Base-by-base conservation (phyloP, 1,140 invertebrate genomes). In the Drosophila erecta region DNA sequence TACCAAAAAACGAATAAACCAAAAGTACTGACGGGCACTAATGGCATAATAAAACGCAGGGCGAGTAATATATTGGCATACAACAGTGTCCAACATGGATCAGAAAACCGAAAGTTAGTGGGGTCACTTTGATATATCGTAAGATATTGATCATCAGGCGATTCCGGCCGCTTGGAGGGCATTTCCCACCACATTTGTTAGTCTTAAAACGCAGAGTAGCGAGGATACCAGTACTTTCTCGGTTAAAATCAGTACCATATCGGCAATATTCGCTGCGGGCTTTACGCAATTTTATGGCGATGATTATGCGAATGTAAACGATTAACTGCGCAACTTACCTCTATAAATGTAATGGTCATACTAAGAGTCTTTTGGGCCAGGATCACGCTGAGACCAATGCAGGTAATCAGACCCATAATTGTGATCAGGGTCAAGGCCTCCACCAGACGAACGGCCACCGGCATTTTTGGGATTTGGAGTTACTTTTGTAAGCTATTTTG, bases 181-280 rank as follows among this genome's bases (percentile, higher is more conserved):
- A 44, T 41, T 57, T 41, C 57, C 20, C 20, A 86, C 83, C 0
- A 51, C 37, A 56, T 81, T 86, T 12, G 85, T 76, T 4, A 86
- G 12, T 2, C 22, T 2, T 17, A 76, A 49, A 0, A 56, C 27
- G 8, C 24, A 70, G 0, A 67, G 38, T 4, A 86, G 55, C 0
- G 65, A 33, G 2, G 79, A 80, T 14, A 86, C 83, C 15, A 86
- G 47, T 17, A 86, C 17, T 62, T 76, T 86, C 14, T 86, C 78
- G 4, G 61, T 46, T n/a, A 78, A 17, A 1, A 72, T 17, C 6
- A 86, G 47, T 0, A 50, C 33, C 12, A 66, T 8, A 51, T 75
- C 46, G 3, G 66, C 53, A 12, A 86, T 87, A 11, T 78, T 76
- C 0, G 83, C 83, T 35, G 81, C 81, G 17, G 81, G 81, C 81